Evolutionary conservation across 2,797 vertebrate species (phyloP), one percentile per base, ranked within the genome.

Genomic region (Percopsis omiscomaycus): DNA sequence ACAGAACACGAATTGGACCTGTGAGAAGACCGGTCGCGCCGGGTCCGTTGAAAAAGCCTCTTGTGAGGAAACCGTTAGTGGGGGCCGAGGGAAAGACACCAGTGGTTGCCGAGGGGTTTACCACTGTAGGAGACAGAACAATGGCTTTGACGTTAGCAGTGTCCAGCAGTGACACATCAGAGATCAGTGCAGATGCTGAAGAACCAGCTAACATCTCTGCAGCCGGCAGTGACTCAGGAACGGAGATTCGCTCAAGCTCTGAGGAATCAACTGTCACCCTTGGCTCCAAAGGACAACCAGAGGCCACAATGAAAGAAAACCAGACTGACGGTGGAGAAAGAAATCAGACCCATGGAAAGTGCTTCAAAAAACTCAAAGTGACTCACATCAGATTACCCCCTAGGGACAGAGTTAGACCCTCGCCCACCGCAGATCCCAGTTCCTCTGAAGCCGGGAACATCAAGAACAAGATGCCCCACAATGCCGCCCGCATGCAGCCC

Each of bases 361-460:
- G 62, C 84, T 83, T 47, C 84, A 87, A 22, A 22, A 22, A 22
- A 22, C 22, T 22, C 22, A 12, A 87, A 78, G 61, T 89, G 62
- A 84, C 83, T 48, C 83, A 87, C 59, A 28, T 73, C 29, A 81
- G 63, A 76, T 62, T 88, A 3, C 69, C 75, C 8, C 60, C 45
- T 5, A 72, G 61, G 63, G 81, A 75, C 44, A 60, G 10, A 68
- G 55, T 46, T 45, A 66, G 30, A 9, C 47, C 37, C 22, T 4
- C 48, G 0, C 1, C 15, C 2, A 54, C 44, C 52, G 56, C 68
- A 22, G 55, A 61, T 56, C 55, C 14, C 15, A 47, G 51, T 32
- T 58, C 59, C 10, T 61, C 56, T 56, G 66, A 64, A 50, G 30
- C 45, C 6, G 55, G 67, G n/a, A 54, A n/a, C 4, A 5, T 12